Percentiles rank a stretch among this genome's conserved stretches.
These are phyloP conservation scores for Scophthalmus maximus DNA, from an alignment of 2,113 vertebrate genomes.

Conservation along the genomic window DNA sequence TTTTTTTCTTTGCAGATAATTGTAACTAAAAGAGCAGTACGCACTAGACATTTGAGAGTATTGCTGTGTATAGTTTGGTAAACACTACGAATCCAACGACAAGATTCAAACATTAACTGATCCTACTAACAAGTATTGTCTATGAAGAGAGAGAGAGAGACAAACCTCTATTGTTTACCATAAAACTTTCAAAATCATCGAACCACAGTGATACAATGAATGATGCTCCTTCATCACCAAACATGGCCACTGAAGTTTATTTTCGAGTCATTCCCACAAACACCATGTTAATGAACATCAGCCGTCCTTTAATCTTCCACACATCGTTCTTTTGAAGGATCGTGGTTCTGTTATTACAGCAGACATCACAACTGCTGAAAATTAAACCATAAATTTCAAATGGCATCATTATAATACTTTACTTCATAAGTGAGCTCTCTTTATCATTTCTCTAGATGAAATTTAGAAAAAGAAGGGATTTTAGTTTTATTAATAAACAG, in stretches of 20 bases:
- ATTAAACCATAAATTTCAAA: conserved; percentile 42
- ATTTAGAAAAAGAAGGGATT: conserved; percentile 6
- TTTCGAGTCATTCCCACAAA: conserved; percentile 1
- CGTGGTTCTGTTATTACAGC: background rate
- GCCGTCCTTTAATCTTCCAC: conserved; percentile 1
- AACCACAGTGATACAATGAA: background rate
- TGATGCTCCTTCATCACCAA: conserved; percentile 3
- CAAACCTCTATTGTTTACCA: background rate
- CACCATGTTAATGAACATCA: no score
- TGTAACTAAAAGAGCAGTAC: background rate
- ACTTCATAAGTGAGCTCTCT: background rate
- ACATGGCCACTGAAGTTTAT: background rate
- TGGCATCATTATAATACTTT: conserved; percentile 13
- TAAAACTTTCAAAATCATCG: background rate
- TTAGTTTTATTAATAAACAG: background rate
- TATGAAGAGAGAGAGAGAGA: no score
- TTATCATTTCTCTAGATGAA: background rate
- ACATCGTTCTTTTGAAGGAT: conserved; percentile 5
- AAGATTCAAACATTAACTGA: background rate
- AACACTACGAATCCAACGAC: background rate
- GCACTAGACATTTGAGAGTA: background rate
- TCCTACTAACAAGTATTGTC: background rate
- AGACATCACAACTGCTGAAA: background rate
- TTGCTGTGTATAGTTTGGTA: background rate
- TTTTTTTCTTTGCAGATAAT: background rate